Conservation (phyloP, 2,797 vertebrate species). For the Liparis tanakae region DNA sequence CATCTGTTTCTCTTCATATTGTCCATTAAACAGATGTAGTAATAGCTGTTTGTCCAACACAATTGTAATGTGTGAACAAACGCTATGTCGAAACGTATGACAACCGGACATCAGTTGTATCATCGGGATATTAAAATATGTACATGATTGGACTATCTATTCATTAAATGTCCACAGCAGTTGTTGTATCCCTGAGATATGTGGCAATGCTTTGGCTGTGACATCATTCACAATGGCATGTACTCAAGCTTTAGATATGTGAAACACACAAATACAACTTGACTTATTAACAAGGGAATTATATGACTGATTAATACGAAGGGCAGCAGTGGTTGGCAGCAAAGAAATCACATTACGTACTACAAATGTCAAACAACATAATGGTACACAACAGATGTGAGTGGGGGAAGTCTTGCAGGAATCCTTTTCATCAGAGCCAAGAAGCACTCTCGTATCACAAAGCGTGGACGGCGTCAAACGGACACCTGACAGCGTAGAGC, state of each 20-base stretch:
- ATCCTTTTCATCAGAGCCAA: slow-evolving; percentile 19
- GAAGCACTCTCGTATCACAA: slow-evolving; percentile 27
- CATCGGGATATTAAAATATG: slow-evolving; percentile 5
- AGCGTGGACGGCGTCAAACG: slow-evolving; percentile 22
- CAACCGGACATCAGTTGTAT: slow-evolving; percentile 6
- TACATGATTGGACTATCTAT: not conserved
- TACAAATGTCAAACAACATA: slow-evolving; percentile 59
- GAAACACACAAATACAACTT: slow-evolving; percentile 46
- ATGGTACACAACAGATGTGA: slow-evolving; percentile 26
- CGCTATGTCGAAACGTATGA: not conserved
- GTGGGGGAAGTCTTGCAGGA: slow-evolving; percentile 17
- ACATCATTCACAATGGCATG: slow-evolving; percentile 48
- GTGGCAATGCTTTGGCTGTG: slow-evolving; percentile 22
- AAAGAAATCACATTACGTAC: slow-evolving; percentile 54
- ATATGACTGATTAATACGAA: slow-evolving; percentile 15
- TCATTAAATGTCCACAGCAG: slow-evolving; percentile 26
- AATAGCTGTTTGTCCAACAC: slow-evolving; percentile 8
- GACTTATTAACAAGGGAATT: slow-evolving; percentile 28
- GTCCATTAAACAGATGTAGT: slow-evolving; percentile 14
- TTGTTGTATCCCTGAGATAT: slow-evolving; percentile 30
- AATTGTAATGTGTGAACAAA: slow-evolving; percentile 3
- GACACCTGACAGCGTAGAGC: slow-evolving; percentile 17
- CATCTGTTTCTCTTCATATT: slow-evolving; percentile 35
- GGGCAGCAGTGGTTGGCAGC: slow-evolving; percentile 31
- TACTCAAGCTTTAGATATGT: slow-evolving; percentile 37